These are phyloP conservation scores for Notodonta dromedarius DNA, from an alignment of 2,888 invertebrate genomes.

Conservation along the genomic window DNA sequence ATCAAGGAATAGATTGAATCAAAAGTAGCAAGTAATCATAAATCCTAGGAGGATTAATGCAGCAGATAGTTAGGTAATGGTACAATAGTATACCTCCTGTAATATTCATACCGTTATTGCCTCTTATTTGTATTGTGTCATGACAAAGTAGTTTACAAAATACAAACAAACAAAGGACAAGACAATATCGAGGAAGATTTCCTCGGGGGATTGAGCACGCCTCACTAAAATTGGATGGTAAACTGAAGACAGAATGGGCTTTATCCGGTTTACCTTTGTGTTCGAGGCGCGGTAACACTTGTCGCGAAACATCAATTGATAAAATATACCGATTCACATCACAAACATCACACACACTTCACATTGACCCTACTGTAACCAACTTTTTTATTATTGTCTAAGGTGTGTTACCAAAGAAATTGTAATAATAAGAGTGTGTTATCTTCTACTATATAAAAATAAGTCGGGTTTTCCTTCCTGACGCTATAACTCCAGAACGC, in stretches of 20 bases:
- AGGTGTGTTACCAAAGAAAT: too few relatives aligned
- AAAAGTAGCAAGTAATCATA: too few relatives aligned
- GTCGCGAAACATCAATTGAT: background rate
- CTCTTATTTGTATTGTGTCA: slow-evolving; percentile 32
- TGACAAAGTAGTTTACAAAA: slow-evolving; percentile 45
- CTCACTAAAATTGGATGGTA: slow-evolving; percentile 70
- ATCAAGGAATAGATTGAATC: too few relatives aligned
- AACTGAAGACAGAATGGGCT: slow-evolving; percentile 66
- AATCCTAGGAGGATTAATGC: too few relatives aligned
- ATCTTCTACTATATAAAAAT: too few relatives aligned
- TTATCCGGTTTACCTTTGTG: slow-evolving; percentile 56
- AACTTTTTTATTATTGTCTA: too few relatives aligned
- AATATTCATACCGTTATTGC: background rate
- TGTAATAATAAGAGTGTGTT: too few relatives aligned
- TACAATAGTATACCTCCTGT: background rate
- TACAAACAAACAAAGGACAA: slow-evolving; percentile 59
- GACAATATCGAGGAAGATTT: slow-evolving; percentile 70
- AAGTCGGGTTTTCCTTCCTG: too few relatives aligned
- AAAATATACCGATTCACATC: background rate
- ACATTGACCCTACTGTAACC: too few relatives aligned
- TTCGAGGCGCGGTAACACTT: slow-evolving; percentile 17
- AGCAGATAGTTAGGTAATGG: too few relatives aligned
- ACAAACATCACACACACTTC: too few relatives aligned
- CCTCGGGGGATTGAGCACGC: slow-evolving; percentile 67
- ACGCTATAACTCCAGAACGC: too few relatives aligned